A percentile compares a stretch with the other conserved stretches of the same genome.
These are phyloP conservation scores for Netelia inedita DNA, from an alignment of 2,888 invertebrate species.

Conservation along the genomic window DNA sequence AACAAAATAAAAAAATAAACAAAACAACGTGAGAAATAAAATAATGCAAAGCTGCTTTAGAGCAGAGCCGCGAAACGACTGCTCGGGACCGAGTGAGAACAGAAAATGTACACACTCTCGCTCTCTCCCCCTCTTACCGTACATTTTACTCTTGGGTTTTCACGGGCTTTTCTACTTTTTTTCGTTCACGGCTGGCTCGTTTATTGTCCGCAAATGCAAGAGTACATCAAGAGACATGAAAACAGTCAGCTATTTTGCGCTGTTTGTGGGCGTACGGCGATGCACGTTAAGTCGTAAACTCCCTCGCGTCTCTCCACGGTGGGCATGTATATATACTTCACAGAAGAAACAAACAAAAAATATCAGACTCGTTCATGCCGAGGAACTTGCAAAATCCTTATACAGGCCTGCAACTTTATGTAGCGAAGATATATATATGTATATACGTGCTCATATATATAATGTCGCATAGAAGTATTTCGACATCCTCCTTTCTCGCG, in stretches of 20 bases:
- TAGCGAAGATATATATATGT: neutral
- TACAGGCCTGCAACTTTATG: neutral
- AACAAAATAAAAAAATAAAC: slow-evolving; percentile 3
- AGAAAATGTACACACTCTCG: neutral
- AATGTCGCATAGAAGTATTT: neutral
- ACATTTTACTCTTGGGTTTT: neutral
- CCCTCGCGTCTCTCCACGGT: neutral
- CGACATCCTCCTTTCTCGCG: neutral
- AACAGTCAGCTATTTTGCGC: slow-evolving; percentile 6
- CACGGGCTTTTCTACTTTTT: slow-evolving; percentile 37
- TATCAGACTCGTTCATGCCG: neutral
- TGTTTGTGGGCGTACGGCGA: slow-evolving; percentile 6
- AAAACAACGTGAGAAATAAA: neutral
- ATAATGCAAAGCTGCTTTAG: slow-evolving; percentile 4
- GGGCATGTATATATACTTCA: neutral
- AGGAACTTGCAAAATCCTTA: neutral
- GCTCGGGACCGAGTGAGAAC: neutral
- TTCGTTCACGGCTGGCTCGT: slow-evolving; percentile 12
- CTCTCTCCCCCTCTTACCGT: neutral
- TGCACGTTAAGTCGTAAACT: neutral
- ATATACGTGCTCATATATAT: neutral
- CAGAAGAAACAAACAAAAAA: neutral
- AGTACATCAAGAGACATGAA: slow-evolving; percentile 6
- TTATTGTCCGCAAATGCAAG: slow-evolving; percentile 23
- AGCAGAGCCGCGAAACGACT: slow-evolving; percentile 18